A percentile compares a stretch with the other conserved stretches of the same genome.
Conservation (phyloP, 2,113 vertebrate genomes). For the Ceyx cyanopectus region DNA sequence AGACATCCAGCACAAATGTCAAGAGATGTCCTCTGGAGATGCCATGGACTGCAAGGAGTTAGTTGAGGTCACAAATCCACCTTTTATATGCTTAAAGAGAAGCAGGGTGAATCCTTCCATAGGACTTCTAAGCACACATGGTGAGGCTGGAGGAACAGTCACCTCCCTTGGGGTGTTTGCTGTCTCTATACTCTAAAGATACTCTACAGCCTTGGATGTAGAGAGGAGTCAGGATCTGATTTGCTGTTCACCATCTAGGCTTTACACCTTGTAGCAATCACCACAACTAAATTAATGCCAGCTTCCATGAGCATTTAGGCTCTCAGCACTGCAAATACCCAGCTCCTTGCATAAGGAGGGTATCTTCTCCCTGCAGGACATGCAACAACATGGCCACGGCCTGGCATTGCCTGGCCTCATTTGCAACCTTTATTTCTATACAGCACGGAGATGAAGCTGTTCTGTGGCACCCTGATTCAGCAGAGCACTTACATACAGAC, state of each 20-base stretch:
- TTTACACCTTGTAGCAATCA: background rate
- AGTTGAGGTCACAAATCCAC: too few relatives aligned
- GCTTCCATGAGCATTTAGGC: accelerated
- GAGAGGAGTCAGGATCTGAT: background rate
- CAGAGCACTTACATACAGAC: background rate
- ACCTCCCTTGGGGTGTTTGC: background rate
- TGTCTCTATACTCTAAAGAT: background rate
- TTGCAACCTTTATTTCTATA: background rate
- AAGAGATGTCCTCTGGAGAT: background rate
- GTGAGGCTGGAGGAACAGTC: background rate
- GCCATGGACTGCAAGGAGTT: background rate
- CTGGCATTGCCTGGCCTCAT: background rate
- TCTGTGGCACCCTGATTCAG: background rate
- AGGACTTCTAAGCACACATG: background rate
- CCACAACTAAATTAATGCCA: background rate
- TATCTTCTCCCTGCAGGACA: background rate
- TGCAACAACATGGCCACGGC: too few relatives aligned
- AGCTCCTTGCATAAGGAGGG: background rate
- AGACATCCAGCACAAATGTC: background rate
- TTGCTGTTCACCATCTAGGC: background rate
- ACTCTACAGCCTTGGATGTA: background rate
- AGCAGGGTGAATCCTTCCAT: background rate
- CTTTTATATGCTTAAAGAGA: background rate
- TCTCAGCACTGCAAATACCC: background rate
- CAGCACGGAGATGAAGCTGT: background rate